These are phyloP conservation scores for Hemiprocne comata DNA, from an alignment of 2,113 vertebrate genomes.

Conservation along the genomic window DNA sequence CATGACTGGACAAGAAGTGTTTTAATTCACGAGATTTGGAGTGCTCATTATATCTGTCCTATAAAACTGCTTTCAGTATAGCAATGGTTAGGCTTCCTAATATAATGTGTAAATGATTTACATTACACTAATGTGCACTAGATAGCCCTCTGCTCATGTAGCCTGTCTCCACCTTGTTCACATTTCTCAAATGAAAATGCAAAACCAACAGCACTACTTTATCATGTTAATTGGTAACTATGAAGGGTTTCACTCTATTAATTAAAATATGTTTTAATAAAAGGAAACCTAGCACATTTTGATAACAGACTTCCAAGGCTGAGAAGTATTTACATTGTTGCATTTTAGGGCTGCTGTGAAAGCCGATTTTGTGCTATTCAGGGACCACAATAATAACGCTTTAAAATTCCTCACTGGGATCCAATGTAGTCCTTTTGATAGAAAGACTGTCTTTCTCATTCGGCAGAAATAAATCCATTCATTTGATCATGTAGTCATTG, in stretches of 20 bases:
- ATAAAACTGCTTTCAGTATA: background rate
- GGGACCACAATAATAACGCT: constrained; percentile 81
- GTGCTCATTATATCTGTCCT: background rate
- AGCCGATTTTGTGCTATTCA: constrained; percentile 85
- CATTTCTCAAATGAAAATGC: constrained; percentile 63
- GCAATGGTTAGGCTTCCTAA: constrained; percentile 18
- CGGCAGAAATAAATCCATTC: constrained; percentile 91
- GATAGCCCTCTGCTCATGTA: constrained; percentile 1
- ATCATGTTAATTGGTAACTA: constrained; percentile 57
- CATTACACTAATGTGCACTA: constrained; percentile 17
- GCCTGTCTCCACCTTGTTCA: constrained; percentile 24
- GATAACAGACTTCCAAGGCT: constrained; percentile 67
- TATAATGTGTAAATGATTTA: constrained; percentile 63
- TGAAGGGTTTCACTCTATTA: constrained; percentile 60
- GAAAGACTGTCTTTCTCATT: constrained; percentile 87
- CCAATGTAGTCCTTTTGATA: constrained; percentile 87
- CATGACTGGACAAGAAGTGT: constrained; percentile 3
- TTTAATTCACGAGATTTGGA: background rate
- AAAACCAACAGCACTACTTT: constrained; percentile 49
- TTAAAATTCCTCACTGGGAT: constrained; percentile 86
- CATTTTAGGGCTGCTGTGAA: constrained; percentile 80
- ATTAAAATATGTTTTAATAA: constrained; percentile 78
- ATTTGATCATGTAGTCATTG: constrained; percentile 91
- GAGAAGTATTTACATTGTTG: constrained; percentile 82
- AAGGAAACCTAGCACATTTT: constrained; percentile 71